Percentiles rank a stretch among this genome's conserved stretches.
Evolutionary conservation across 2,113 vertebrate species (phyloP).

Genomic region (Cryptotis parvus): DNA sequence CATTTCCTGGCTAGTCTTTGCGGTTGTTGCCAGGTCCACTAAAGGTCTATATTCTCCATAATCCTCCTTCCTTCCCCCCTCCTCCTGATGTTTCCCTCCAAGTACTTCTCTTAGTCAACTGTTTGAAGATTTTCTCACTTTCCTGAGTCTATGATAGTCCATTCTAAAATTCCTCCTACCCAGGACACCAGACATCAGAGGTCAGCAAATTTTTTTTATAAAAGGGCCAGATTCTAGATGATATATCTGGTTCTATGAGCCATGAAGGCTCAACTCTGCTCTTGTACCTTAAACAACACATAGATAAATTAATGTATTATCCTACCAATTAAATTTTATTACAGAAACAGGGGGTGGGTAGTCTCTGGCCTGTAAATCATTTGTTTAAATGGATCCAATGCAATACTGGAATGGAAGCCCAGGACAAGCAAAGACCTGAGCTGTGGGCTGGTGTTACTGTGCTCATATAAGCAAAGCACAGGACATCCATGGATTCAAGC

Average conservation of each 20-base stretch:
- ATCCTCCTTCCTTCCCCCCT: neutral
- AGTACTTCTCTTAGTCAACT: neutral
- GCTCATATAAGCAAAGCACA: neutral
- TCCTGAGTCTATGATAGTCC: neutral
- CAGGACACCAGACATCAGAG: neutral
- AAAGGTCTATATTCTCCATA: slow-evolving; percentile 48
- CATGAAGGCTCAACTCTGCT: neutral
- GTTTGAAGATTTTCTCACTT: neutral
- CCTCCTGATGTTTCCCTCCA: neutral
- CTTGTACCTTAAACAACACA: neutral
- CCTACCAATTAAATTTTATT: slow-evolving; percentile 40
- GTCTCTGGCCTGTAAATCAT: neutral
- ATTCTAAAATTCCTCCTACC: neutral
- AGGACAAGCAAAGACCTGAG: neutral
- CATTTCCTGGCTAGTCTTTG: slow-evolving; percentile 59
- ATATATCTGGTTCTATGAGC: neutral
- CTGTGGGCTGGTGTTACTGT: neutral
- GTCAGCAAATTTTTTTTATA: neutral
- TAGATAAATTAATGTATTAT: neutral
- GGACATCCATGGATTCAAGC: neutral
- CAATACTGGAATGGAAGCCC: neutral
- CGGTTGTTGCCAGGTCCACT: slow-evolving; percentile 21
- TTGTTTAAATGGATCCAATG: neutral
- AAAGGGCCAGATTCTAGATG: neutral
- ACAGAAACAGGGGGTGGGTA: neutral